Base-by-base conservation (phyloP, 64 coral and sea anemone species). In the Stichodactyla helianthus region DNA sequence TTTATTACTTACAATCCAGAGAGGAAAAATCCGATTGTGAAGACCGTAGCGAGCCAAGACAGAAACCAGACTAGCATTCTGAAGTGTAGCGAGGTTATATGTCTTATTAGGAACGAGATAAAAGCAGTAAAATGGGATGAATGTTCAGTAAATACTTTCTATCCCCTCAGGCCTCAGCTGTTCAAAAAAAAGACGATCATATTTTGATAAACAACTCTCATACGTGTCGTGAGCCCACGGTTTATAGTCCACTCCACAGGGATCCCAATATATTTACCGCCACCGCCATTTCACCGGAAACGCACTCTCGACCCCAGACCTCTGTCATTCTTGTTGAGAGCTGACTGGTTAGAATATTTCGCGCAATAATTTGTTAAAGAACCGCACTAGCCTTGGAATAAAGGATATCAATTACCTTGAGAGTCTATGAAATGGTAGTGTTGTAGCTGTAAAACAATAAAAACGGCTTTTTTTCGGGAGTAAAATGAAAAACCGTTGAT, bases 21-120 rank as follows among this genome's bases (percentile, higher is more conserved):
- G 52, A 59, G 52, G 53, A 84, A 84, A 55, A 84, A 84, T 23
- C 82, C 82, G 17, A 84, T 84, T 16, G 82, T 84, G 11, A 84
- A 20, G 54, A 84, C 53, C 10, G 56, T 84, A 10, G 82, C 82
- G 4, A 84, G 82, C 82, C 82, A 84, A 51, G 82, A 84, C 20
- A 84, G 25, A 25, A 84, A 51, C 56, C 56, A 54, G 22, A 84
- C 12, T 0, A 79, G 12, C 77, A 79, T 79, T 10, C 4, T 50
- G 77, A 79, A 79, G 13, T 14, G 26, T 50, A 9, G 8, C 22
- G 5, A 65, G 62, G 19, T 22, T 13, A n/a, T 65, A 23, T 7
- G 0, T 65, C 19, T 65, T 6, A 65, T 65, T n/a, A 65, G 20
- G 62, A n/a, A 17, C 18, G 10, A 65, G 62, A 65, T 65, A 65